These are phyloP conservation scores for Solenopsis invicta DNA, from an alignment of 1,140 invertebrate genomes.

Conservation along the genomic window DNA sequence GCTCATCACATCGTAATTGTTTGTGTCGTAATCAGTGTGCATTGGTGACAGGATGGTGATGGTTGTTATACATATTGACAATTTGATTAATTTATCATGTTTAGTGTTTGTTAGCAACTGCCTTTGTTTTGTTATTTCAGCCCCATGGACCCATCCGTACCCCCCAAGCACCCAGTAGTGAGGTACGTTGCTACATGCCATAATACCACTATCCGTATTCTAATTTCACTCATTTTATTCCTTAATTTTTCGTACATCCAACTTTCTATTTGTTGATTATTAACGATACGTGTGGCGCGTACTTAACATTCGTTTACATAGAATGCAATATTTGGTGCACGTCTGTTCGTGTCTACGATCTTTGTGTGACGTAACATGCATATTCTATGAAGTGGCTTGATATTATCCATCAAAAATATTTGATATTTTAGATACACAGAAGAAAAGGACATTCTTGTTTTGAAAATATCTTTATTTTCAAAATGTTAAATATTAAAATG, in stretches of 20 bases:
- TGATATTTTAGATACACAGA: background rate
- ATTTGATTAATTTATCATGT: constrained; percentile 80
- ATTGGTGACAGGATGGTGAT: constrained; percentile 76
- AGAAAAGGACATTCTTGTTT: too few species aligned
- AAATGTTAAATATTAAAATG: too few species aligned
- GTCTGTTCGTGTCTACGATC: constrained; percentile 5
- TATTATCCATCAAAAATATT: background rate
- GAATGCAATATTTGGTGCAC: constrained; percentile 12
- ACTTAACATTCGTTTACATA: constrained; percentile 29
- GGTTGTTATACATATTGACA: constrained; percentile 74
- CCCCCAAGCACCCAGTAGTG: constrained; percentile 88
- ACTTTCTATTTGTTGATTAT: constrained; percentile 31
- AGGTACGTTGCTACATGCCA: constrained; percentile 88
- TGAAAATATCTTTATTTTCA: too few species aligned
- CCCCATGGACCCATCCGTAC: constrained; percentile 89
- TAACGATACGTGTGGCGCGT: background rate
- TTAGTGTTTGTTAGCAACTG: constrained; percentile 87
- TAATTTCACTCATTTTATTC: constrained; percentile 73
- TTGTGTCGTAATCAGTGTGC: constrained; percentile 60
- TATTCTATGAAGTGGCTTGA: constrained; percentile 11
- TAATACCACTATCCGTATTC: constrained; percentile 82
- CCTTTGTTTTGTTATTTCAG: constrained; percentile 90
- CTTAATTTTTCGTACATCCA: constrained; percentile 61
- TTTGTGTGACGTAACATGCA: constrained; percentile 27
- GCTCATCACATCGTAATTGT: constrained; percentile 39